Conservation (phyloP, 2,113 vertebrate genomes). For the Hystrix cristata region DNA sequence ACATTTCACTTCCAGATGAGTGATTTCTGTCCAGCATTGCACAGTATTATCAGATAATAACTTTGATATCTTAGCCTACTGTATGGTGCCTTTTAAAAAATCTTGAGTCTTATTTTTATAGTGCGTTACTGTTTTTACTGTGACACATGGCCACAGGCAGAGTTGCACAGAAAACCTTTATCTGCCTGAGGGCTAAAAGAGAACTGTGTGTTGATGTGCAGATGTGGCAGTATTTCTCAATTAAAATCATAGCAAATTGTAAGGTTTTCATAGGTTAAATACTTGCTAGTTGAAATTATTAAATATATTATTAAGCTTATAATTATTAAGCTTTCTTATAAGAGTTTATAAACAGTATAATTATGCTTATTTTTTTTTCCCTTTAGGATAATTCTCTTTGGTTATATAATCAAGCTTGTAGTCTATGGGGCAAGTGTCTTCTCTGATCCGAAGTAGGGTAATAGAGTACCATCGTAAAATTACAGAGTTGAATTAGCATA, state of each 20-base stretch:
- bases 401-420: background rate
- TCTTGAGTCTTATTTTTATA: constrained; percentile 58
- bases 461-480: constrained; percentile 43
- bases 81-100: background rate
- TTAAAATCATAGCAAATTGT: background rate
- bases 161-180: constrained; percentile 3
- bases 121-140: background rate
- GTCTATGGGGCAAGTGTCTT: background rate
- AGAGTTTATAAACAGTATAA: constrained; percentile 31
- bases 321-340: constrained; percentile 28
- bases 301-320: constrained; percentile 28
- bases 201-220: constrained; percentile 43
- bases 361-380: background rate
- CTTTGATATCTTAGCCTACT: constrained; percentile 14
- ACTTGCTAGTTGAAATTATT: constrained; percentile 27
- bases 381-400: constrained; percentile 17
- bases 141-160: background rate
- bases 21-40: constrained; percentile 13
- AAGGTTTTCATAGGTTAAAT: constrained; percentile 15
- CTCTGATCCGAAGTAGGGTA: constrained; percentile 14
- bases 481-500: constrained; percentile 21
- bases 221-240: constrained; percentile 4
- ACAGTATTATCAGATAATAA: constrained; percentile 46
- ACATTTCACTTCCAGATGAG: constrained; percentile 50
- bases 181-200: background rate